Evolutionary conservation across 2,888 invertebrate species (phyloP), one percentile per base, ranked within the genome.

Genomic region (Tortrix viridana): DNA sequence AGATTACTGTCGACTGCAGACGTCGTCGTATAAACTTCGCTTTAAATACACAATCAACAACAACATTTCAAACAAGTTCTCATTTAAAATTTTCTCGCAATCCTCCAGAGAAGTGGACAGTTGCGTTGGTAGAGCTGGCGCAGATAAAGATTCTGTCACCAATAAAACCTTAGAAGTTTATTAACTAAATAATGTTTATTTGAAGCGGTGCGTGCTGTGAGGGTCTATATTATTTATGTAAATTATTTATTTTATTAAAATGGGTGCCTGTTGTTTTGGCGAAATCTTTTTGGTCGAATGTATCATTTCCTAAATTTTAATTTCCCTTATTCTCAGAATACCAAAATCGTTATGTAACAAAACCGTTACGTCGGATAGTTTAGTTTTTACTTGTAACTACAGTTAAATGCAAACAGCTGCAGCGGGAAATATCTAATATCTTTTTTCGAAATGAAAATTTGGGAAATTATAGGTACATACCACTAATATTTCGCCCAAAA

Each of bases 21-120:
- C 56, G 62, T 43, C 47, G 56, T 46, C 46, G 61, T 66, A 73
- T 71, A 67, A 73, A 68, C 71, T 67, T 65, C 65, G 58, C 65
- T 67, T 65, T 67, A 74, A 70, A 72, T 72, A 66, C 65, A 65
- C 60, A 62, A 68, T 65, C 50, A 65, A 68, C 67, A 66, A 59
- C 65, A 63, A 67, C 65, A 65, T 64, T 67, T 67, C 69, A 70
- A 65, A 63, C 69, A 19, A 61, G 66, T 65, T 58, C 54, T 64
- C 49, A 57, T 73, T 71, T 68, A 70, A 65, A 68, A 69, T 71
- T 67, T 71, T 67, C 58, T 54, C 62, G 63, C 59, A 65, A 65
- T 71, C 70, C 68, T 65, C 60, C 6, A 59, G 62, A 66, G 50
- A 63, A 69, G 61, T 54, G 61, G 67, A 65, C 67, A 74, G 69